These are phyloP conservation scores for Micromys minutus DNA, from an alignment of 2,113 vertebrate genomes.

Conservation along the genomic window DNA sequence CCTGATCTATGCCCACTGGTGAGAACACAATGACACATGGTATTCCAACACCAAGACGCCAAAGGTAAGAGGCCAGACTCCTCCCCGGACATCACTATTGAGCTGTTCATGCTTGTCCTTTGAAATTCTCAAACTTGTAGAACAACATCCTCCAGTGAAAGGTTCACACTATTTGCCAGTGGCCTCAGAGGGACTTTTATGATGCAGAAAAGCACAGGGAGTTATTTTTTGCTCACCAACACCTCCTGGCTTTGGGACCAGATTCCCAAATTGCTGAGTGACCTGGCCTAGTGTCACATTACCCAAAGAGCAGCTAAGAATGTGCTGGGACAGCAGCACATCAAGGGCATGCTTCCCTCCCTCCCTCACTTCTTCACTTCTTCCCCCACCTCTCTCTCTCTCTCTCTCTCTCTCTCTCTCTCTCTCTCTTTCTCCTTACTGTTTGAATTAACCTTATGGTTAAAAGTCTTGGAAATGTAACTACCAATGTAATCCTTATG, in stretches of 20 bases:
- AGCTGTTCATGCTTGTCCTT: neutral
- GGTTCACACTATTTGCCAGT: neutral
- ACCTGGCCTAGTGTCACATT: conserved; percentile 50
- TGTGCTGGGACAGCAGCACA: conserved; percentile 10
- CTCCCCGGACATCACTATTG: neutral
- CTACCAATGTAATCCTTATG: neutral
- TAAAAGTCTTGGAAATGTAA: conserved; percentile 23
- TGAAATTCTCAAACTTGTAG: neutral
- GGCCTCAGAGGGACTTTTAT: conserved; percentile 43
- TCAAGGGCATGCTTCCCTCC: neutral
- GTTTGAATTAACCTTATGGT: neutral
- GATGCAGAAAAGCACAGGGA: neutral
- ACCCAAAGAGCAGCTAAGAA: conserved; percentile 23
- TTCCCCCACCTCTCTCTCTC: neutral
- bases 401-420: neutral
- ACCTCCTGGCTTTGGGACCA: conserved; percentile 58
- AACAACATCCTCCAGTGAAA: neutral
- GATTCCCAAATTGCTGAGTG: conserved; percentile 38
- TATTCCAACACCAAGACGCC: neutral
- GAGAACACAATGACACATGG: neutral
- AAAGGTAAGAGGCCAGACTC: neutral
- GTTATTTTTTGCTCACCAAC: conserved; percentile 48
- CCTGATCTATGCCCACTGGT: neutral
- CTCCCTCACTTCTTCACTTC: neutral
- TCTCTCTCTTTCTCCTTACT: no score